Conservation (phyloP, 2,888 invertebrate species). For the Aplocera efformata region DNA sequence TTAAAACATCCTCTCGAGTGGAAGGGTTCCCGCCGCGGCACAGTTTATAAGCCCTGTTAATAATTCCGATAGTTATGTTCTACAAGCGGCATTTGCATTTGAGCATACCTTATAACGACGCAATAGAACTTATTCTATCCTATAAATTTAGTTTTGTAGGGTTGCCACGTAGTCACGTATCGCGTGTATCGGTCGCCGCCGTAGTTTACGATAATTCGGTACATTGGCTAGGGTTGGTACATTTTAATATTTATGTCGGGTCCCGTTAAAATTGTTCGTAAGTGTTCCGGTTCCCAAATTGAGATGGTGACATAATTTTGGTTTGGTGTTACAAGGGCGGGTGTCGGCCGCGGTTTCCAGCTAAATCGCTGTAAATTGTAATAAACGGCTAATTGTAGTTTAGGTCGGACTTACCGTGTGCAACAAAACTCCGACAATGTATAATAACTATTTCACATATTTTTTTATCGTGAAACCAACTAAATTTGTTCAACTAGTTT, state of each 20-base stretch:
- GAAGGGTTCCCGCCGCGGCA: slow-evolving; percentile 29
- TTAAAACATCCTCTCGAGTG: slow-evolving; percentile 28
- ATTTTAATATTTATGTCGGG: slow-evolving; percentile 32
- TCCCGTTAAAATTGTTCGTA: slow-evolving; percentile 29
- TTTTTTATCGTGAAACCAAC: too few relatives aligned
- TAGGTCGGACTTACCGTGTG: too few relatives aligned
- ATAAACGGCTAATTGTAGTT: too few relatives aligned
- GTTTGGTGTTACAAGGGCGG: slow-evolving; percentile 13
- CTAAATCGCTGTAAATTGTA: slow-evolving; percentile 1
- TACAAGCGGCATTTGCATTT: slow-evolving; percentile 11
- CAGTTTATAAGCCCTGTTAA: slow-evolving; percentile 37
- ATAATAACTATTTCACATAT: too few relatives aligned
- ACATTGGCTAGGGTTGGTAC: slow-evolving; percentile 34
- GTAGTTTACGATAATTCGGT: slow-evolving; percentile 41
- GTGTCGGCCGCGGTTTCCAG: not conserved
- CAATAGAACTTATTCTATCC: slow-evolving; percentile 22
- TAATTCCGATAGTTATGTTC: slow-evolving; percentile 30
- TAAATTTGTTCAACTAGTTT: too few relatives aligned
- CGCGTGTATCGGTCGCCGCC: slow-evolving; percentile 34
- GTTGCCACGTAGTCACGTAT: slow-evolving; percentile 33
- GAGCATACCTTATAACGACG: slow-evolving; percentile 3
- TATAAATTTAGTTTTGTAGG: slow-evolving; percentile 10
- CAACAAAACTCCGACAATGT: too few relatives aligned
- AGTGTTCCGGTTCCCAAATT: slow-evolving; percentile 28
- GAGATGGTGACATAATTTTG: slow-evolving; percentile 22